phyloP scores from a whole-genome alignment of 2,797 vertebrate species.

The Tauraco hartlaubi region DNA sequence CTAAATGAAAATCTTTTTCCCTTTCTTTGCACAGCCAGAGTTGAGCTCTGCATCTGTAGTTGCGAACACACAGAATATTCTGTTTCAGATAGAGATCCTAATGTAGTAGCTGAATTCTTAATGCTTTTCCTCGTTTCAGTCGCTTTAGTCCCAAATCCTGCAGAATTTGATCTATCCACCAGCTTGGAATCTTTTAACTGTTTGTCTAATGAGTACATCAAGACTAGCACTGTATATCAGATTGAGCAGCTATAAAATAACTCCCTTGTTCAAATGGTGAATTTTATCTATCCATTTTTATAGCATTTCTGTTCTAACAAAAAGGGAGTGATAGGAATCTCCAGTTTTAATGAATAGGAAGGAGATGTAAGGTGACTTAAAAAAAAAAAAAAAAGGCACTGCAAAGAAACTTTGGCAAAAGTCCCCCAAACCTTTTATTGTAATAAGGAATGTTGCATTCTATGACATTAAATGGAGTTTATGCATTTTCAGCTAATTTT shows the following conservation, averaged over 20 bases:
- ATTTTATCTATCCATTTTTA: constrained; percentile 16
- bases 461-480: background rate
- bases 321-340: background rate
- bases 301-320: background rate
- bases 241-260: background rate
- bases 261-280: background rate
- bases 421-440: background rate
- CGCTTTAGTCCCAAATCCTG: background rate
- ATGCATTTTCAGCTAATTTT: background rate
- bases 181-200: constrained; percentile 24
- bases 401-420: background rate
- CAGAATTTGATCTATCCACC: constrained; percentile 3
- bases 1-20: background rate
- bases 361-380: background rate
- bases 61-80: constrained; percentile 31
- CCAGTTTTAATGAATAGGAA: constrained; percentile 19
- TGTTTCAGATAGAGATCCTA: constrained; percentile 7
- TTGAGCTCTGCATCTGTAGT: background rate
- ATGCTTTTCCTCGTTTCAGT: background rate
- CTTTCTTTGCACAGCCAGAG: background rate
- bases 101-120: constrained; percentile 22
- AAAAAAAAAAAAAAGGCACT: background rate
- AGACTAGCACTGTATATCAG: background rate
- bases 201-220: constrained; percentile 43
- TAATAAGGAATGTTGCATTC: background rate